phyloP scores from a whole-genome alignment of 2,797 vertebrate genomes.

The Capromys pilorides region DNA sequence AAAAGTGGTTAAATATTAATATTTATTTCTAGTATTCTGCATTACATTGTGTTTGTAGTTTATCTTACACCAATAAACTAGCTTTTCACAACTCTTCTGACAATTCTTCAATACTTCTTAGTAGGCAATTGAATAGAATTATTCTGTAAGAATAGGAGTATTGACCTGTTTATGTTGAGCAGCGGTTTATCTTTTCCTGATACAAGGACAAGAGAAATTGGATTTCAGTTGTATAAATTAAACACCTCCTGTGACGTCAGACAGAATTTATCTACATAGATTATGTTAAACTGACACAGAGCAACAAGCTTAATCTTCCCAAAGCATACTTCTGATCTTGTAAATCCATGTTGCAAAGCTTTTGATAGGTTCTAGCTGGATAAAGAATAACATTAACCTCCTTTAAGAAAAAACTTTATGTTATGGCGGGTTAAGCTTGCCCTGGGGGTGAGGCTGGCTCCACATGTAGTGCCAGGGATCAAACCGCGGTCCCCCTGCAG shows the following conservation, averaged over 20 bases:
- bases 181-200: constrained; percentile 66
- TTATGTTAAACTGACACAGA: constrained; percentile 55
- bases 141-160: constrained; percentile 55
- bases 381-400: constrained; percentile 23
- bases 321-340: constrained; percentile 42
- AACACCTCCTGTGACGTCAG: constrained; percentile 51
- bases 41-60: constrained; percentile 4
- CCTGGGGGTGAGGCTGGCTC: no score
- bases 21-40: neutral
- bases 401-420: no score
- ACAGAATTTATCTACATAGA: constrained; percentile 57
- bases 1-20: constrained; percentile 41
- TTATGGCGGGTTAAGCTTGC: no score
- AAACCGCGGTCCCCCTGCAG: no score
- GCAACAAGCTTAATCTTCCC: constrained; percentile 23
- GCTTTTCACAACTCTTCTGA: constrained; percentile 49
- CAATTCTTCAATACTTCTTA: constrained; percentile 63
- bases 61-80: constrained; percentile 40
- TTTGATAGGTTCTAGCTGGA: neutral
- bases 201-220: constrained; percentile 59
- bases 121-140: constrained; percentile 29
- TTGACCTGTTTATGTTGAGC: constrained; percentile 51
- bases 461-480: no score
- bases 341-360: neutral
- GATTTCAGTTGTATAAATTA: constrained; percentile 63